A percentile compares a stretch with the other conserved stretches of the same genome.
These are phyloP conservation scores for Petrolisthes manimaculis DNA, from an alignment of 2,888 invertebrate species.

Conservation along the genomic window DNA sequence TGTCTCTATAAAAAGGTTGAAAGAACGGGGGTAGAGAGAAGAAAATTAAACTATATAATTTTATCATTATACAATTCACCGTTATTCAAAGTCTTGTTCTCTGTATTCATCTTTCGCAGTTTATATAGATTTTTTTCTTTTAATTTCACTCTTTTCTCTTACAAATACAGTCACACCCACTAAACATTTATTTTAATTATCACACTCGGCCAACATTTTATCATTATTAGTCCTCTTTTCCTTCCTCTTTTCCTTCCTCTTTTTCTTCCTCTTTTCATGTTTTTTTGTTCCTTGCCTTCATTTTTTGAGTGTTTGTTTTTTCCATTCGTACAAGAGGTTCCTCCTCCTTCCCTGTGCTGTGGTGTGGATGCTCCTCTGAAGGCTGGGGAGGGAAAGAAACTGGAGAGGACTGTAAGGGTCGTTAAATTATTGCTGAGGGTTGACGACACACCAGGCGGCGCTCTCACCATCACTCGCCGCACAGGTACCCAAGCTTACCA, in stretches of 20 bases:
- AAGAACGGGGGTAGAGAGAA: too few relatives aligned
- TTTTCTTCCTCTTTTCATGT: neutral
- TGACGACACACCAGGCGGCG: conserved; percentile 39
- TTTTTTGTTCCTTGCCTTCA: neutral
- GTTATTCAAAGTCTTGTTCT: too few relatives aligned
- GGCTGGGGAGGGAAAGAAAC: neutral
- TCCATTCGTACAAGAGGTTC: neutral
- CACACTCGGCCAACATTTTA: neutral
- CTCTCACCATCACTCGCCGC: conserved; percentile 36
- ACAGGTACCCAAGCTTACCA: conserved; percentile 48
- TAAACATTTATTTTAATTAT: too few relatives aligned
- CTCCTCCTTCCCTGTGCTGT: neutral
- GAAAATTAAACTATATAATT: too few relatives aligned
- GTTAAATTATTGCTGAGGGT: conserved; percentile 55
- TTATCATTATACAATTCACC: too few relatives aligned
- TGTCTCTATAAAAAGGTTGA: too few relatives aligned
- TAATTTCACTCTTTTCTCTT: too few relatives aligned
- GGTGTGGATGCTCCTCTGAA: neutral
- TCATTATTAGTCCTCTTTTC: neutral
- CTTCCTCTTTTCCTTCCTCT: neutral
- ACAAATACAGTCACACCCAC: too few relatives aligned
- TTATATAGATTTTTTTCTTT: too few relatives aligned
- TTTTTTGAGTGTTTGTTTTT: neutral
- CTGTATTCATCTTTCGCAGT: too few relatives aligned
- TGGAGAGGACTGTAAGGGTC: neutral